These are phyloP conservation scores for Caradrina kadenii DNA, from an alignment of 2,888 invertebrate genomes.

Conservation along the genomic window DNA sequence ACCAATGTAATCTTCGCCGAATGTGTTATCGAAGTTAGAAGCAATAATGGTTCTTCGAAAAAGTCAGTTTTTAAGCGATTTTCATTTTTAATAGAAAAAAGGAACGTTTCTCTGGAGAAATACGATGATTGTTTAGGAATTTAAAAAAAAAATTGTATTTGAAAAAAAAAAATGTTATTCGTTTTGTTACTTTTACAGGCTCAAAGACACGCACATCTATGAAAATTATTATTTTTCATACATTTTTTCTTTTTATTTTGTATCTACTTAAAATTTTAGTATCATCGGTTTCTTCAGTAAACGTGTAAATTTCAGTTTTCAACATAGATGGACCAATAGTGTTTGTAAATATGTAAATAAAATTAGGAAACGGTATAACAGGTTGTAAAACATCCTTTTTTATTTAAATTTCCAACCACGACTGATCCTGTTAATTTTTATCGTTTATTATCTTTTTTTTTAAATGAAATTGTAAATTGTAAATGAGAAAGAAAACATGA, in stretches of 20 bases:
- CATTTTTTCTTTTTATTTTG: neutral
- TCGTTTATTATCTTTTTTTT: conserved; percentile 1
- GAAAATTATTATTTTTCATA: neutral
- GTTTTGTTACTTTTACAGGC: neutral
- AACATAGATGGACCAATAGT: conserved; percentile 89
- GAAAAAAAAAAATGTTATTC: too few relatives aligned
- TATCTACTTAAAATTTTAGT: conserved; percentile 19
- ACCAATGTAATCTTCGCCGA: conserved; percentile 72
- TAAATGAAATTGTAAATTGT: conserved; percentile 10
- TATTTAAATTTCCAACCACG: conserved; percentile 70
- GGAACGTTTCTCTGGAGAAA: conserved; percentile 53
- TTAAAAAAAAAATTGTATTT: too few relatives aligned
- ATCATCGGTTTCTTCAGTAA: conserved; percentile 51
- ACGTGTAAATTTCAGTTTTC: conserved; percentile 70
- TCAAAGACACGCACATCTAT: conserved; percentile 37
- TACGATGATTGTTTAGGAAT: conserved; percentile 14
- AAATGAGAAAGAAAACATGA: neutral
- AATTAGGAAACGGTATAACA: conserved; percentile 81
- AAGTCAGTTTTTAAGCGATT: conserved; percentile 47
- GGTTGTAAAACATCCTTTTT: conserved; percentile 78
- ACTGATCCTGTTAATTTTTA: conserved; percentile 70
- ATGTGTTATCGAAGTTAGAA: conserved; percentile 70
- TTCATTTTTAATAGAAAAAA: conserved; percentile 46
- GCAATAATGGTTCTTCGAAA: conserved; percentile 72
- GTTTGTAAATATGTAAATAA: conserved; percentile 89